phyloP scores from a whole-genome alignment of 1,140 invertebrate genomes.

The Pemphigus obesinymphae region DNA sequence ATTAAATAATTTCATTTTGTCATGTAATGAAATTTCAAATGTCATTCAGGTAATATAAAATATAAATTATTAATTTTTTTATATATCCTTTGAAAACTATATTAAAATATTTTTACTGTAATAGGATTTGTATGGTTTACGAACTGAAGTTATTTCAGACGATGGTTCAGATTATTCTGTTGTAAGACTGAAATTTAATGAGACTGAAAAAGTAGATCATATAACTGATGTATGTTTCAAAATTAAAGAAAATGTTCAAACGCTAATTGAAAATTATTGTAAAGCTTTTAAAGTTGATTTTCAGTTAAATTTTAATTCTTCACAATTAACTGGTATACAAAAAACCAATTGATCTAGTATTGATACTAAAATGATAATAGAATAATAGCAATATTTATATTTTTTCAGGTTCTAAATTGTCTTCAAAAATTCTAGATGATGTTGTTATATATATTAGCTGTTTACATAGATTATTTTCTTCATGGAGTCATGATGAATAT shows the following conservation, averaged over 20 bases:
- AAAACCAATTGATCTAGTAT: background rate
- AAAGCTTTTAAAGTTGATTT: slow-evolving; percentile 81
- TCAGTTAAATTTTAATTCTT: slow-evolving; percentile 52
- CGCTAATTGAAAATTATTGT: slow-evolving; percentile 74
- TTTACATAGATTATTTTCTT: slow-evolving; percentile 69
- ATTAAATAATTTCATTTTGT: slow-evolving; percentile 64
- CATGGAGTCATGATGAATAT: slow-evolving; percentile 82
- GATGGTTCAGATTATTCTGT: slow-evolving; percentile 59
- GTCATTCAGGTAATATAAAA: slow-evolving; percentile 36
- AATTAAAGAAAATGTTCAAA: slow-evolving; percentile 66
- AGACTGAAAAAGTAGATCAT: slow-evolving; percentile 50
- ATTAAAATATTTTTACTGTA: background rate
- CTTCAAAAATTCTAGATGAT: slow-evolving; percentile 69
- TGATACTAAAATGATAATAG: background rate
- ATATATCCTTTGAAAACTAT: background rate
- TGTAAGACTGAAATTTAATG: slow-evolving; percentile 52
- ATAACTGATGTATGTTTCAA: slow-evolving; percentile 62
- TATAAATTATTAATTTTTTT: background rate
- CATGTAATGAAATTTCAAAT: slow-evolving; percentile 54
- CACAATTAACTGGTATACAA: slow-evolving; percentile 28
- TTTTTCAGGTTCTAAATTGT: slow-evolving; percentile 60
- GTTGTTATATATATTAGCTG: slow-evolving; percentile 78
- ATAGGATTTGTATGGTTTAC: slow-evolving; percentile 44
- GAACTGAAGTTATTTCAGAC: slow-evolving; percentile 52
- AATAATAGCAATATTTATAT: background rate